Conservation (phyloP, 2,888 invertebrate genomes). For the Megastigmus dorsalis region DNA sequence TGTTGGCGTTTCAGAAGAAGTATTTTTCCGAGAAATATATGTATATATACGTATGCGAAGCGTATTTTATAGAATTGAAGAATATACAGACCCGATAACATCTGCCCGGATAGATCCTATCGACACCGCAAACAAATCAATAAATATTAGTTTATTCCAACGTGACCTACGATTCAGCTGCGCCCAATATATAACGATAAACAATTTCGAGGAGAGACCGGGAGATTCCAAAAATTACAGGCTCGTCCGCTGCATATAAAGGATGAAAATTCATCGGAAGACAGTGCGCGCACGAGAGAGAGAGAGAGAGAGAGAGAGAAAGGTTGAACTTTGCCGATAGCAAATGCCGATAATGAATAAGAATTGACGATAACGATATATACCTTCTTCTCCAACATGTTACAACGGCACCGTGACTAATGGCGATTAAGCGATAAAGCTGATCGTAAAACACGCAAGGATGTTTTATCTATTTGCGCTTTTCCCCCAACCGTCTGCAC, state of each 20-base stretch:
- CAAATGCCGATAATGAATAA: conserved; percentile 67
- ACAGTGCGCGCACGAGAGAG: neutral
- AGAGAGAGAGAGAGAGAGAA: conserved; percentile 19
- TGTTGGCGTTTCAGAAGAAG: too few relatives aligned
- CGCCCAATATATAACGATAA: too few relatives aligned
- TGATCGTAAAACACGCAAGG: conserved; percentile 67
- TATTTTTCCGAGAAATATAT: neutral
- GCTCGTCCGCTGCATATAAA: neutral
- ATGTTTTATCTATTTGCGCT: conserved; percentile 60
- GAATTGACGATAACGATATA: conserved; percentile 58
- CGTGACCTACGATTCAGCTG: too few relatives aligned
- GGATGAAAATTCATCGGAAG: conserved; percentile 13
- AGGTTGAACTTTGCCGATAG: conserved; percentile 65
- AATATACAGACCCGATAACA: neutral
- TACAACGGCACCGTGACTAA: conserved; percentile 68
- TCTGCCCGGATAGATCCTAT: too few relatives aligned
- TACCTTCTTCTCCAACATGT: conserved; percentile 58
- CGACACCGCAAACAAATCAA: too few relatives aligned
- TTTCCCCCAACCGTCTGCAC: conserved; percentile 24
- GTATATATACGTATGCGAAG: neutral
- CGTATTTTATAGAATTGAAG: neutral
- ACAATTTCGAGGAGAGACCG: neutral
- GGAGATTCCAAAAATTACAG: neutral
- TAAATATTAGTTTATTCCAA: too few relatives aligned
- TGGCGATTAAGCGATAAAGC: conserved; percentile 69